Conservation (phyloP, 1,140 invertebrate species). For the Eufriesea mexicana region DNA sequence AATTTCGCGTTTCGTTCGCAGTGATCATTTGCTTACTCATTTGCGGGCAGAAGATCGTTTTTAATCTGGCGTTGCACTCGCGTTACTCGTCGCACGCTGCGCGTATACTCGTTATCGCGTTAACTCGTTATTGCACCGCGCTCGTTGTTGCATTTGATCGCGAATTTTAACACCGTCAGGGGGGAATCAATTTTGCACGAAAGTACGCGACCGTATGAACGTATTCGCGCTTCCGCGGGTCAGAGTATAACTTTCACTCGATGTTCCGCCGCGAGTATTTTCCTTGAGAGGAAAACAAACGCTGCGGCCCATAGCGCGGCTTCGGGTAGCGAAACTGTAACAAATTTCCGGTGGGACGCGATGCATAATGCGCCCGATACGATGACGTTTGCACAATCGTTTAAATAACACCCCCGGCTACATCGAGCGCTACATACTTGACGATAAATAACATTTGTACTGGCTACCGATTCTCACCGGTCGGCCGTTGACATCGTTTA, state of each 20-base stretch:
- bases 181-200: conserved; percentile 28
- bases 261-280: conserved; percentile 14
- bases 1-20: conserved; percentile 15
- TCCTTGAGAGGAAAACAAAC: conserved; percentile 46
- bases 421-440: conserved; percentile 43
- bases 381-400: conserved; percentile 60
- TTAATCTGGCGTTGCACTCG: neutral
- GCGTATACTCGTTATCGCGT: conserved; percentile 27
- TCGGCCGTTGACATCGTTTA: conserved; percentile 62
- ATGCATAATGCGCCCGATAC: conserved; percentile 43
- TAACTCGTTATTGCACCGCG: conserved; percentile 27
- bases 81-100: neutral
- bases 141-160: conserved; percentile 22
- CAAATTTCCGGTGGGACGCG: conserved; percentile 36
- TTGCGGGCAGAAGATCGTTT: conserved; percentile 34
- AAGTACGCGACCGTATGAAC: neutral
- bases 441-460: conserved; percentile 68
- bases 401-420: conserved; percentile 54
- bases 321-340: conserved; percentile 1
- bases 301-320: neutral
- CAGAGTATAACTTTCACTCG: conserved; percentile 31
- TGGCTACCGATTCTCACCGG: conserved; percentile 52
- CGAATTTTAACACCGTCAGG: conserved; percentile 10
- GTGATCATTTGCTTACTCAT: neutral
- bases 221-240: too few relatives aligned